Evolutionary conservation across 2,113 vertebrate genomes (phyloP).

Genomic region (Oostethus manadensis): DNA sequence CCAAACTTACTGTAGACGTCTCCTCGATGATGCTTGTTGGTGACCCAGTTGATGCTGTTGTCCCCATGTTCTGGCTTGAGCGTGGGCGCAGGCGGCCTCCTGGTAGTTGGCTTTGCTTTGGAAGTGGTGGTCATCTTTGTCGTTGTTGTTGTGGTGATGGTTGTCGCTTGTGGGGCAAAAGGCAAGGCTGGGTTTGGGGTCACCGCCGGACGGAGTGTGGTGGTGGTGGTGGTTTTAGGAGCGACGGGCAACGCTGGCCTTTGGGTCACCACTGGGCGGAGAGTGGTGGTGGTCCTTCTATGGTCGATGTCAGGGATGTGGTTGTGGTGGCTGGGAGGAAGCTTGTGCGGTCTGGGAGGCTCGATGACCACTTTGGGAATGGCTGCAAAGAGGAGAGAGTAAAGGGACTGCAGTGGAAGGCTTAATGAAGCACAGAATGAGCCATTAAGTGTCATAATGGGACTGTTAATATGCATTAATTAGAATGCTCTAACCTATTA

Average conservation of each 20-base stretch:
- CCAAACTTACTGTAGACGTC: slow-evolving; percentile 91
- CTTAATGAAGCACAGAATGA: slow-evolving; percentile 42
- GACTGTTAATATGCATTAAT: slow-evolving; percentile 32
- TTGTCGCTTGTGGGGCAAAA: slow-evolving; percentile 42
- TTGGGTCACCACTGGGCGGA: slow-evolving; percentile 56
- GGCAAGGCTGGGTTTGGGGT: slow-evolving; percentile 56
- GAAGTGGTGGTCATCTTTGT: slow-evolving; percentile 35
- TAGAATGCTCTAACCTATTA: slow-evolving; percentile 27
- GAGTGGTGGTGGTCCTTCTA: slow-evolving; percentile 65
- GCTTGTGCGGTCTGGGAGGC: slow-evolving; percentile 69
- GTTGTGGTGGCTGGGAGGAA: slow-evolving; percentile 67
- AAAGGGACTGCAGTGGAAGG: slow-evolving; percentile 34
- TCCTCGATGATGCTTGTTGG: slow-evolving; percentile 81
- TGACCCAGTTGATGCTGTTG: slow-evolving; percentile 84
- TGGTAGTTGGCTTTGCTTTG: slow-evolving; percentile 45
- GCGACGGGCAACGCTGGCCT: slow-evolving; percentile 42
- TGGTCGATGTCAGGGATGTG: slow-evolving; percentile 73
- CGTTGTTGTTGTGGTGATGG: slow-evolving; percentile 28
- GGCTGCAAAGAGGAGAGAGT: slow-evolving; percentile 60
- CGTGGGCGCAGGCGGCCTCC: slow-evolving; percentile 46
- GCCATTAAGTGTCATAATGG: slow-evolving; percentile 36
- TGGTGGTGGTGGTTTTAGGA: slow-evolving; percentile 32
- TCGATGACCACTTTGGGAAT: slow-evolving; percentile 80
- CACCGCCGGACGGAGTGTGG: slow-evolving; percentile 52
- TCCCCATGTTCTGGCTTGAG: slow-evolving; percentile 71